Percentiles rank a stretch among this genome's conserved stretches.
Conservation (phyloP, 2,113 vertebrate genomes). For the Saccopteryx leptura region DNA sequence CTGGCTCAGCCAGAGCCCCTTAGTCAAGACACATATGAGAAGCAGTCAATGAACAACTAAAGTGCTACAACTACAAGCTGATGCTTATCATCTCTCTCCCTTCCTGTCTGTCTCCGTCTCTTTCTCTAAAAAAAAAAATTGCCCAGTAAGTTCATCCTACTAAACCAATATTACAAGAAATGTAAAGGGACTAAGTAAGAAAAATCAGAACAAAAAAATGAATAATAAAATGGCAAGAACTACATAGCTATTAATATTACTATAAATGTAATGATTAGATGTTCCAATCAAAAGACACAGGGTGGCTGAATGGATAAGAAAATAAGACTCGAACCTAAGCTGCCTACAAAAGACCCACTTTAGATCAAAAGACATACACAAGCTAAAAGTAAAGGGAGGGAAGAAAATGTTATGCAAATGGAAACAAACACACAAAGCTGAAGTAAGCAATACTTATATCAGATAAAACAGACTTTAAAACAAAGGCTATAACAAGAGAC, state of each 20-base stretch:
- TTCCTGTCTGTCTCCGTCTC: too few species aligned
- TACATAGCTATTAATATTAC: not conserved
- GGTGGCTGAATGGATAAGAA: not conserved
- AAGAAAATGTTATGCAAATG: not conserved
- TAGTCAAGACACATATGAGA: too few species aligned
- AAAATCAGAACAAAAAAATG: not conserved
- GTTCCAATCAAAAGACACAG: not conserved
- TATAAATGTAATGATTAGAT: not conserved
- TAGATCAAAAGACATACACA: not conserved
- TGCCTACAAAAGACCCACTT: not conserved
- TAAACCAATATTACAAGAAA: not conserved
- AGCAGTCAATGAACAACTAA: too few species aligned
- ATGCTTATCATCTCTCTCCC: too few species aligned
- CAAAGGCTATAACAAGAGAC: not conserved
- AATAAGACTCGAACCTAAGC: not conserved
- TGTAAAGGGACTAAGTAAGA: not conserved
- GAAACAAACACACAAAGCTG: not conserved
- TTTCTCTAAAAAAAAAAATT: too few species aligned
- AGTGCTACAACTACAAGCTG: too few species aligned
- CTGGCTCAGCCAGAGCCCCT: too few species aligned
- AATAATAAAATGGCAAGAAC: not conserved
- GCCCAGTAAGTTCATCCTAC: not conserved
- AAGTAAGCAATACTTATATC: not conserved
- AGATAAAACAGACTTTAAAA: not conserved
- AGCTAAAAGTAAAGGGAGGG: not conserved